Evolutionary conservation across 37 sponge, comb jelly and placozoan species (phyloP).

Genomic region (Beroe forskalii): DNA sequence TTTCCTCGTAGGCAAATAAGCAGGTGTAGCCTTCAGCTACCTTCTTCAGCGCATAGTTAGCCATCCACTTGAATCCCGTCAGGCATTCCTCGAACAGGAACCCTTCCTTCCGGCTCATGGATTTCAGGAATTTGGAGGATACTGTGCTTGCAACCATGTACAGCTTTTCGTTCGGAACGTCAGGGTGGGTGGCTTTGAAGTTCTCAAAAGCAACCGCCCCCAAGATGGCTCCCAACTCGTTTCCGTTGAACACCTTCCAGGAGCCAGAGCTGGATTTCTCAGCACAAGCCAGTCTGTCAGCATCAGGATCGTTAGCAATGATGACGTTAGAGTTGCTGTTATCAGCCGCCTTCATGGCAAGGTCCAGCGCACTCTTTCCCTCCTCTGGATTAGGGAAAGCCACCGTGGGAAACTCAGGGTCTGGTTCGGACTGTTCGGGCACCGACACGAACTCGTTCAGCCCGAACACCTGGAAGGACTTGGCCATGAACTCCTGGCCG

Average conservation of each 20-base stretch:
- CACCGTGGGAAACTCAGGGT: slow-evolving; percentile 98
- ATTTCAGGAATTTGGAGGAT: slow-evolving; percentile 84
- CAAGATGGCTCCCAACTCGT: slow-evolving; percentile 87
- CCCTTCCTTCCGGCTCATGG: slow-evolving; percentile 85
- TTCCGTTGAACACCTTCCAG: slow-evolving; percentile 96
- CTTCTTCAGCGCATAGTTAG: slow-evolving; percentile 76
- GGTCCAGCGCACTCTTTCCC: slow-evolving; percentile 87
- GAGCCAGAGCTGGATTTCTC: slow-evolving; percentile 72
- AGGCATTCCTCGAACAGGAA: slow-evolving; percentile 83
- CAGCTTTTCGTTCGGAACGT: slow-evolving; percentile 68
- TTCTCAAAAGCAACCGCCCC: slow-evolving; percentile 87
- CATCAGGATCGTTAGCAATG: slow-evolving; percentile 98
- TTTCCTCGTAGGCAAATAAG: slow-evolving; percentile 95
- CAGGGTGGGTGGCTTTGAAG: slow-evolving; percentile 73
- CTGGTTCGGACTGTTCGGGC: slow-evolving; percentile 84
- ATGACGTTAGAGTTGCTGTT: slow-evolving; percentile 72
- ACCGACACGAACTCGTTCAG: slow-evolving; percentile 79
- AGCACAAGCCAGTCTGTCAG: slow-evolving; percentile 91
- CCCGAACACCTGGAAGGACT: slow-evolving; percentile 77
- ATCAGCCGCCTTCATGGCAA: slow-evolving; percentile 88
- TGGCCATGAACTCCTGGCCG: slow-evolving; percentile 74
- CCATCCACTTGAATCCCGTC: slow-evolving; percentile 99
- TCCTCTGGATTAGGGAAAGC: slow-evolving; percentile 98
- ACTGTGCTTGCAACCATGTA: slow-evolving; percentile 93
- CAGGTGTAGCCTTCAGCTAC: slow-evolving; percentile 77